Percentiles rank a stretch among this genome's conserved stretches.
phyloP scores from a whole-genome alignment of 2,888 invertebrate genomes.

The Eupithecia inturbata region DNA sequence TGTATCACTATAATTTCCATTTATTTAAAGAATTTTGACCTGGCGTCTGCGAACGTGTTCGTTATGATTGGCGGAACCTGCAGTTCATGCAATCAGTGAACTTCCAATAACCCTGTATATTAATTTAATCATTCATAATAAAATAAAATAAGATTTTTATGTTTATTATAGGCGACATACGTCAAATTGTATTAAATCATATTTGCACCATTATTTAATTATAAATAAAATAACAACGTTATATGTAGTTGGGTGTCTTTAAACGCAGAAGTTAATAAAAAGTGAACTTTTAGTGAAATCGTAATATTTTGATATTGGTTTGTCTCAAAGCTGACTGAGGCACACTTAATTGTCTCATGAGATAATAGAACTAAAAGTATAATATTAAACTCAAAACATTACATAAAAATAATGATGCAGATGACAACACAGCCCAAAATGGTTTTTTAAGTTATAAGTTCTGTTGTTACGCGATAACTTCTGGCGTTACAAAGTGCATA shows the following conservation, averaged over 20 bases:
- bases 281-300: not conserved
- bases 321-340: not conserved
- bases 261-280: constrained; percentile 14
- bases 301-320: not conserved
- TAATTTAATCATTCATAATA: too few species aligned
- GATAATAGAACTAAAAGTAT: constrained; percentile 32
- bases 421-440: constrained; percentile 68
- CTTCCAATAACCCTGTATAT: too few species aligned
- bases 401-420: constrained; percentile 66
- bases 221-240: constrained; percentile 52
- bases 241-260: constrained; percentile 31
- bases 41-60: too few species aligned
- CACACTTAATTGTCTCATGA: constrained; percentile 13
- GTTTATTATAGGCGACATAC: not conserved
- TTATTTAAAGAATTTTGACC: too few species aligned
- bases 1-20: too few species aligned
- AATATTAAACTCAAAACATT: constrained; percentile 24
- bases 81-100: too few species aligned
- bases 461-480: too few species aligned
- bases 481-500: constrained; percentile 27
- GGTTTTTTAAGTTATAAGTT: constrained; percentile 36
- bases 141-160: not conserved
- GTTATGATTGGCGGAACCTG: too few species aligned
- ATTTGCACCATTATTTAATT: constrained; percentile 68
- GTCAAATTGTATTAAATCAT: constrained; percentile 50